These are phyloP conservation scores for Neodiprion virginianus DNA, from an alignment of 1,140 invertebrate genomes.

Conservation along the genomic window DNA sequence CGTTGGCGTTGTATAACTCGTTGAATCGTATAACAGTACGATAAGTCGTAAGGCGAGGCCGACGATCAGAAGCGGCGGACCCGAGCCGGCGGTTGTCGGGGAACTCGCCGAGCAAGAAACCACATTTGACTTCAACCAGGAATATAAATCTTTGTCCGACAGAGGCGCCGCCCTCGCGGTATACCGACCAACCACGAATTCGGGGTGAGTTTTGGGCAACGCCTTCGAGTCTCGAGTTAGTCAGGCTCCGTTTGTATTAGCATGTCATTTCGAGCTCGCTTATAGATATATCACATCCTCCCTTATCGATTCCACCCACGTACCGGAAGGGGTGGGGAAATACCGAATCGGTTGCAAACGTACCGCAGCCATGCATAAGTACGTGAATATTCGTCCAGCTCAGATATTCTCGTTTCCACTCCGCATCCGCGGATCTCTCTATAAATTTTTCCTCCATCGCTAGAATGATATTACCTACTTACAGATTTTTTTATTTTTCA, in stretches of 20 bases:
- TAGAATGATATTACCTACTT: no score
- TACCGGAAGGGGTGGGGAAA: no score
- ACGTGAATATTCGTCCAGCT: no score
- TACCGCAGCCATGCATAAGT: no score
- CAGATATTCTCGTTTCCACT: no score
- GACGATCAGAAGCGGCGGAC: neutral
- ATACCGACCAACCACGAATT: conserved; percentile 1
- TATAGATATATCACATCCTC: no score
- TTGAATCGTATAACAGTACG: neutral
- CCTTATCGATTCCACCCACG: no score
- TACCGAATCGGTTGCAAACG: no score
- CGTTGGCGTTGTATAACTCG: neutral
- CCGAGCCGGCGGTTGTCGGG: neutral
- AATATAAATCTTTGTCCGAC: conserved; percentile 6
- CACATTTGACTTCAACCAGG: conserved; percentile 4
- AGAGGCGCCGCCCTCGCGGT: conserved; percentile 5
- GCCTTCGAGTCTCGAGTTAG: neutral
- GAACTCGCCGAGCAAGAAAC: conserved; percentile 2
- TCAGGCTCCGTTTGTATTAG: neutral
- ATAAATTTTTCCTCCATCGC: no score
- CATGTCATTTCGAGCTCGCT: neutral
- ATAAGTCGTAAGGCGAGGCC: conserved; percentile 1
- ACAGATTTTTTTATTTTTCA: no score
- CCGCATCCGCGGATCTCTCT: no score
- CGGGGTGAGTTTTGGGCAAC: neutral